Base-by-base conservation (phyloP, 2,797 vertebrate species). In the Gymnoscopelus microlampas region DNA sequence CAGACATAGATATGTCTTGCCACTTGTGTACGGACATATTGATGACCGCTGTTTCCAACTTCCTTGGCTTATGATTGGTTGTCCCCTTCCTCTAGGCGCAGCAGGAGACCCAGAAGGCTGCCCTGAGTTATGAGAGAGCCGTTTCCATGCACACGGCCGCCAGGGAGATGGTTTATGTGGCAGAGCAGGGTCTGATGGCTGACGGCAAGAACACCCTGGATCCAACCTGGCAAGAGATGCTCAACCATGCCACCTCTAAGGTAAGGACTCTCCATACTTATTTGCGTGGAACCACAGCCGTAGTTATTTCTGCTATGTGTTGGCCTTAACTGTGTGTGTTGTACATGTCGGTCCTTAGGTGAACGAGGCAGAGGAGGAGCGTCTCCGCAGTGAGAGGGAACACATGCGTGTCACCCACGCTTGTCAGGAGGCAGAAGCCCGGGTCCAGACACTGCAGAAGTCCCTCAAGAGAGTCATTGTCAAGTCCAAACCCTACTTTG, bases 191-290 rank as follows among this genome's bases (percentile, higher is more conserved):
- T 0, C 94, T 98, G 70, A 94, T 97, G 88, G 96, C 96, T 0
- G 96, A 96, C 67, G 91, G 91, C 13, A 95, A 93, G 76, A 98
- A 98, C 92, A 95, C 96, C 0, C 87, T 98, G 81, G 97, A 98
- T 78, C 96, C 97, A 57, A 98, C 97, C 0, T 98, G 97, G 97
- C 97, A 98, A 86, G 97, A 98, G 91, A 97, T 98, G 96, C 95
- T 98, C 72, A 98, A 98, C 85, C 97, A 98, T 0, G 97, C 97
- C 3, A 98, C 97, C 0, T 79, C 95, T 67, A 98, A 98, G 92
- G 97, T 96, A 82, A 71, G 24, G 50, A 55, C n/a, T 24, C n/a
- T 24, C 19, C 11, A 3, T 55, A 23, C 11, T 55, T 4, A 19
- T 24, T 55, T 19, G 24, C 32, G 4, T 44, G 39, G 39, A 8